Percentiles rank a stretch among this genome's conserved stretches.
phyloP scores from a whole-genome alignment of 2,113 vertebrate genomes.

The Axis porcinus region DNA sequence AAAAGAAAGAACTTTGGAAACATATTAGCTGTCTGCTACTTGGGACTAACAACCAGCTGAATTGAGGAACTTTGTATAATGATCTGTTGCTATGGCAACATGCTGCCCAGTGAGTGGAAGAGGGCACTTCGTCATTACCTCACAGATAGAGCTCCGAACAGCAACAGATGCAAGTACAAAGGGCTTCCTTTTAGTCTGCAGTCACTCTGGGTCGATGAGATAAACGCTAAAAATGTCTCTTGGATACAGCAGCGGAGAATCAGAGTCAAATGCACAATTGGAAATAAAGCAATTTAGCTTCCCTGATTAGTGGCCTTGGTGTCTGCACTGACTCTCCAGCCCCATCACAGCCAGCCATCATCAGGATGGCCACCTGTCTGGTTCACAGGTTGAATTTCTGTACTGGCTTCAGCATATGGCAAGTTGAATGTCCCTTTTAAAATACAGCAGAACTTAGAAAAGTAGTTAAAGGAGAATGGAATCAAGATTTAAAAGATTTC shows the following conservation, averaged over 20 bases:
- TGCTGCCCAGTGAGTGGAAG: not conserved
- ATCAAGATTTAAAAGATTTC: not conserved
- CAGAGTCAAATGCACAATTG: not conserved
- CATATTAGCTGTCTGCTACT: slow-evolving; percentile 22
- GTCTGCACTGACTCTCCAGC: not conserved
- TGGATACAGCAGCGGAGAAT: not conserved
- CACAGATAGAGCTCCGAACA: not conserved
- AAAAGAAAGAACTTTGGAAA: slow-evolving; percentile 25
- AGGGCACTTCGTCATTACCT: slow-evolving; percentile 1
- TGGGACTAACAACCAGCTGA: slow-evolving; percentile 24
- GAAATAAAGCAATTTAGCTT: slow-evolving; percentile 18
- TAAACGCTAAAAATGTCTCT: not conserved
- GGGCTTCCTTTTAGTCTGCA: not conserved
- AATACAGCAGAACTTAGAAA: not conserved
- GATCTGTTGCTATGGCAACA: slow-evolving; percentile 19
- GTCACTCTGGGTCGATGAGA: not conserved
- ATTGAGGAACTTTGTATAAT: slow-evolving; percentile 54
- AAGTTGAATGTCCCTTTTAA: not conserved
- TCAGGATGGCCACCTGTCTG: not conserved
- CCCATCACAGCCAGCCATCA: not conserved
- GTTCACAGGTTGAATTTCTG: not conserved
- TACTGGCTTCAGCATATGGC: not conserved
- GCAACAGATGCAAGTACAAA: not conserved
- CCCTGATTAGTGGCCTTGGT: not conserved
- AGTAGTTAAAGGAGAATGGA: not conserved